A percentile compares a stretch with the other conserved stretches of the same genome.
These are phyloP conservation scores for Xiphophorus couchianus DNA, from an alignment of 2,113 vertebrate genomes.

Conservation along the genomic window DNA sequence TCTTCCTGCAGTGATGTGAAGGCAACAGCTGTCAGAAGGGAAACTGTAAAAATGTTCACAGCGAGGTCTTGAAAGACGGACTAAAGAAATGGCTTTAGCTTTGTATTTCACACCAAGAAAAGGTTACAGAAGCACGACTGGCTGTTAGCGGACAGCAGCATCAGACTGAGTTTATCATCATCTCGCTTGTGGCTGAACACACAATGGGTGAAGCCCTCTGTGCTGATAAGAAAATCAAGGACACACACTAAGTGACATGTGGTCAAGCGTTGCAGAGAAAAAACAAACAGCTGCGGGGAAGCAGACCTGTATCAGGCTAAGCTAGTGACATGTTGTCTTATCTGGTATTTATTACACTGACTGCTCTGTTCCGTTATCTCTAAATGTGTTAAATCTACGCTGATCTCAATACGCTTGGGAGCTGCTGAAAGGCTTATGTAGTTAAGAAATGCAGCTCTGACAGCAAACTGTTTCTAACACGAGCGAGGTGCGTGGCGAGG, in stretches of 20 bases:
- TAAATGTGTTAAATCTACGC: slow-evolving; percentile 22
- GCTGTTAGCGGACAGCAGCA: slow-evolving; percentile 22
- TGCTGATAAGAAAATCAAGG: slow-evolving; percentile 53
- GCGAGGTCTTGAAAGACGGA: slow-evolving; percentile 17
- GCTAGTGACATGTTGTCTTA: slow-evolving; percentile 37
- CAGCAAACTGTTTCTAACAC: slow-evolving; percentile 21
- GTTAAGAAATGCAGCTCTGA: slow-evolving; percentile 20
- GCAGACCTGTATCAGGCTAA: slow-evolving; percentile 20
- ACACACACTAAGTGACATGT: slow-evolving; percentile 22
- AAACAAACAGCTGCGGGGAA: slow-evolving; percentile 4
- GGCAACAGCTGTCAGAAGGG: slow-evolving; percentile 30
- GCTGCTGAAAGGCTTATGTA: slow-evolving; percentile 16
- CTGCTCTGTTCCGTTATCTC: slow-evolving; percentile 19
- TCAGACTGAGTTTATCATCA: slow-evolving; percentile 59
- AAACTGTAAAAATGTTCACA: slow-evolving; percentile 20
- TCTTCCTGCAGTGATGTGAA: background rate
- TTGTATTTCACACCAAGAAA: slow-evolving; percentile 54
- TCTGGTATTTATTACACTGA: slow-evolving; percentile 47
- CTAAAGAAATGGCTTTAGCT: slow-evolving; percentile 19
- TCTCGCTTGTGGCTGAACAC: slow-evolving; percentile 40
- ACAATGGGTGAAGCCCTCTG: slow-evolving; percentile 33
- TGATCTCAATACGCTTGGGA: slow-evolving; percentile 25
- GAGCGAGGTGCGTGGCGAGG: slow-evolving; percentile 5
- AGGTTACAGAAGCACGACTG: slow-evolving; percentile 46
- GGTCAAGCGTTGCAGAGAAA: slow-evolving; percentile 12